Base-by-base conservation (phyloP, 2,888 invertebrate genomes). In the Apotomis turbidana region DNA sequence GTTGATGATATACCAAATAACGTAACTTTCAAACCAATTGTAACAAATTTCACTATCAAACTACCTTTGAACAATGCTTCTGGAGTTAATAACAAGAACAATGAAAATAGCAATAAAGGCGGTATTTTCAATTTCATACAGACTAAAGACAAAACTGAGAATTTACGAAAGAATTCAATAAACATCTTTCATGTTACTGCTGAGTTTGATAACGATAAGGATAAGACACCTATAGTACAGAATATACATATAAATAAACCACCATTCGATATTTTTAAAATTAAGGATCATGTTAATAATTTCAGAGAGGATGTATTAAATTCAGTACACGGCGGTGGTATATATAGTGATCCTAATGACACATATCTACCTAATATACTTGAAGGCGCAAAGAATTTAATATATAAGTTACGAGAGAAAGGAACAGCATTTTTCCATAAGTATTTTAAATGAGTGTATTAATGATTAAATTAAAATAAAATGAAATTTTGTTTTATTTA, bases 1-100 rank as follows among this genome's bases (percentile, higher is more conserved):
- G 77, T 90, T 2, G 74, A 80, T 3, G 91, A 91, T 61, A 76
- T 90, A 52, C 90, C 90, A 0, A 86, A 90, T 62, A 76, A 82
- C 3, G 79, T 81, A 15, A 79, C 79, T 2, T 63, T 71, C 70
- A 62, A 80, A 3, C 85, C 87, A 0, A 79, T 90, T 2, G 15
- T 85, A 0, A 51, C 82, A 3, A 85, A 85, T 49, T 89, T 79
- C 54, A 82, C 81, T 3, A 61, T 83, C 5, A 46, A 61, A 0
- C 78, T 59, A 73, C 85, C 83, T 49, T 51, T 88, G 3, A 88
- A 88, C 46, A 73, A 80, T 8, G 86, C 77, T 5, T 76, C 79
- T 49, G 55, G 71, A 8, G 64, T 71, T 67, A 74, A 73, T 38
- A 77, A 69, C 12, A 75, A 69, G 67, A 70, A 13, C 9, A 74